Evolutionary conservation across 1,140 invertebrate genomes (phyloP).

Genomic region (Mamestra configurata): DNA sequence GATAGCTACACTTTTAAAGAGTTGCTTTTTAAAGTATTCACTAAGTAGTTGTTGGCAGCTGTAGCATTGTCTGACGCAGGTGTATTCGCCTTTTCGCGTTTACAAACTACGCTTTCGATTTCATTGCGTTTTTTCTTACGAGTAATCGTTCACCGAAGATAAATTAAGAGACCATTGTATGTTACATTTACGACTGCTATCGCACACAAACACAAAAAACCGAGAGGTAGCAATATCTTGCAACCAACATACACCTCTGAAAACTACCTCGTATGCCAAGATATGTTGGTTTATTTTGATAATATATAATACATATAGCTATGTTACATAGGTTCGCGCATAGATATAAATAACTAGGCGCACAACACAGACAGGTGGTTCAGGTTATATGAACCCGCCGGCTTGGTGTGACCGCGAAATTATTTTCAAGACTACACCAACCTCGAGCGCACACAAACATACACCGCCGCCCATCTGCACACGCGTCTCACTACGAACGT

Average conservation of each 20-base stretch:
- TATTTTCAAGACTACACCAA: constrained; percentile 88
- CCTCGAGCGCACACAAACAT: constrained; percentile 76
- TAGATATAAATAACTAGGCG: constrained; percentile 87
- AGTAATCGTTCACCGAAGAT: constrained; percentile 27
- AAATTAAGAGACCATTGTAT: constrained; percentile 46
- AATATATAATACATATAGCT: constrained; percentile 61
- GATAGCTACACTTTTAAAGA: constrained; percentile 18
- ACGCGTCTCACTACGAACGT: constrained; percentile 78
- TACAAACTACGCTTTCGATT: constrained; percentile 48
- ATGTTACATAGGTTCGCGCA: constrained; percentile 80
- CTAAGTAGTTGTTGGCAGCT: constrained; percentile 4
- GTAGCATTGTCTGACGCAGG: constrained; percentile 46
- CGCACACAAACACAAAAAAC: neutral
- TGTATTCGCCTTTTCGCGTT: constrained; percentile 44
- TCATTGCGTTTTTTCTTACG: constrained; percentile 49
- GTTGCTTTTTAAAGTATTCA: neutral
- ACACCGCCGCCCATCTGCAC: constrained; percentile 64
- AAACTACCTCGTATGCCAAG: constrained; percentile 31
- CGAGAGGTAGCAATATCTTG: constrained; percentile 13
- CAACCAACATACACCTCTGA: neutral
- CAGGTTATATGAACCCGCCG: constrained; percentile 85
- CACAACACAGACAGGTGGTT: constrained; percentile 85
- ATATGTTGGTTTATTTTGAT: constrained; percentile 45
- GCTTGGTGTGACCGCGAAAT: constrained; percentile 87
- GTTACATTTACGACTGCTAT: constrained; percentile 32